Evolutionary conservation across 2,113 vertebrate genomes (phyloP), one percentile per base, ranked within the genome.

Genomic region (Lasiurus cinereus): DNA sequence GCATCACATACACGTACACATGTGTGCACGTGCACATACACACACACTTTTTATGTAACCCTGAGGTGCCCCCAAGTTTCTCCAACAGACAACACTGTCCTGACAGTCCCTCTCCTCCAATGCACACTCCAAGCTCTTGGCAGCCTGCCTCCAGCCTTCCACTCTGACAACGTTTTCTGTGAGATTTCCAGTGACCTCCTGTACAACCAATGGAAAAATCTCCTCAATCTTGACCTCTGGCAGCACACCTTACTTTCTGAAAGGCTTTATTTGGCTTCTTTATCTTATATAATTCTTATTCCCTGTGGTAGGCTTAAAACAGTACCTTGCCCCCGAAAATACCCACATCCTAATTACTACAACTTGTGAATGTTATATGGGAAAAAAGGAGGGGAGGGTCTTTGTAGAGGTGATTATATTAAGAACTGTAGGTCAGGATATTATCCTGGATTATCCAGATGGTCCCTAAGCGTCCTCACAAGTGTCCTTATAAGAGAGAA

Each of bases 241-340:
- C 12, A 48, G 33, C n/a, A n/a, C 1, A 64, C 18, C 8, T n/a
- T 18, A 24, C 46, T 22, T n/a, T 27, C 39, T 33, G 4, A 69
- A 93, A 12, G 24, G 22, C 31, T 93, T 43, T 66, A 36, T 83
- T 69, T 19, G 14, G 3, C n/a, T 87, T 67, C 39, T 12, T 3
- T 46, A 24, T 74, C 36, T 36, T 84, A 3, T 64, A 69, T 8
- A 62, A 64, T 91, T 93, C 50, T 88, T 80, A 19, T 27, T 74
- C 43, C 29, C 24, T 50, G 36, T 9, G 2, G 14, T 18, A 88
- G 70, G 56, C 31, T 48, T n/a, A 77, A 76, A 84, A 77, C 79
- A 16, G 59, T 29, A 15, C 16, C 73, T 1, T 19, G 1, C 67
- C n/a, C 39, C 12, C 19, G 46, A 86, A 36, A 21, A 64, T 54